Conservation (phyloP, 2,888 invertebrate species). For the Tetragnatha montana region DNA sequence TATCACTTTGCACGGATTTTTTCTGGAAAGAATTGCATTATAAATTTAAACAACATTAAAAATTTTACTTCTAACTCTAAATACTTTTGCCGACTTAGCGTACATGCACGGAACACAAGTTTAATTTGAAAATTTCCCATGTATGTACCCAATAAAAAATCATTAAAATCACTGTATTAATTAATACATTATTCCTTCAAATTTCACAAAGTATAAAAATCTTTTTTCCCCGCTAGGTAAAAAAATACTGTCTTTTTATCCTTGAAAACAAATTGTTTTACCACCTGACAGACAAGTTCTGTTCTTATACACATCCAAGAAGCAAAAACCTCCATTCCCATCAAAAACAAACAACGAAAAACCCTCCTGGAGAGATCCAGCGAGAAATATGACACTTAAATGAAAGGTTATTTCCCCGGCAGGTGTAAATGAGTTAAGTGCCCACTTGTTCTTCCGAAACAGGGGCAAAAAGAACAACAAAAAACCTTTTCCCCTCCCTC, state of each 20-base stretch:
- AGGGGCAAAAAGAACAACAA: slow-evolving; percentile 36
- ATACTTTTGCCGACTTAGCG: too few species aligned
- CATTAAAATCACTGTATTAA: too few species aligned
- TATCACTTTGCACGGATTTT: too few species aligned
- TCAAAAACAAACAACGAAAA: not conserved
- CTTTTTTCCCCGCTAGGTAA: not conserved
- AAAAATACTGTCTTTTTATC: not conserved
- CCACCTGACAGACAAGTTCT: not conserved
- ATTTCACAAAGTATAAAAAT: too few species aligned
- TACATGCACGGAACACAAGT: too few species aligned
- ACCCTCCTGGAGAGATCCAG: not conserved
- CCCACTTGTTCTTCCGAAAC: slow-evolving; percentile 37
- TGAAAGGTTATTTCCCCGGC: slow-evolving; percentile 51
- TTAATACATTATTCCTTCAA: too few species aligned
- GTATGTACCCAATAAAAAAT: too few species aligned
- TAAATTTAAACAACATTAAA: too few species aligned
- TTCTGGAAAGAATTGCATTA: too few species aligned
- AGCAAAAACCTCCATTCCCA: slow-evolving; percentile 26
- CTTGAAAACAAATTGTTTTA: slow-evolving; percentile 50
- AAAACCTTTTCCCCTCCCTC: slow-evolving; percentile 29
- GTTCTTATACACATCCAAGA: slow-evolving; percentile 33
- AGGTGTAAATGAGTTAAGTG: slow-evolving; percentile 66
- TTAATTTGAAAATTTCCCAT: too few species aligned
- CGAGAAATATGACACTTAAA: slow-evolving; percentile 31
- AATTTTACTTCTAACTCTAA: too few species aligned